Evolutionary conservation across 2,797 vertebrate genomes (phyloP).

Genomic region (Chlorospingus flavigularis): DNA sequence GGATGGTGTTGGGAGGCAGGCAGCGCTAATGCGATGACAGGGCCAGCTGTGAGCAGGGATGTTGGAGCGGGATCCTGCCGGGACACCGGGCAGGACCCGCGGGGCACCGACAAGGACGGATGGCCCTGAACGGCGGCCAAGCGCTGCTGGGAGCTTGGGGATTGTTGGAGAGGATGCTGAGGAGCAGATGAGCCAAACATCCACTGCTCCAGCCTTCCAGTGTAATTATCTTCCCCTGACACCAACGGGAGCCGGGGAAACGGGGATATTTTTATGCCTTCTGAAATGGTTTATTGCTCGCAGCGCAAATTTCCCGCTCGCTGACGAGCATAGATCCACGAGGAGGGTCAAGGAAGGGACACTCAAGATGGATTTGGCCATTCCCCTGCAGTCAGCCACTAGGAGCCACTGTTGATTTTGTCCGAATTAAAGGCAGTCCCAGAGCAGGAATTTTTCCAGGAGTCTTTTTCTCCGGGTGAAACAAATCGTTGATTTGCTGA

Average conservation of each 20-base stretch:
- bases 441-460: neutral
- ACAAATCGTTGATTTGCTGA: neutral
- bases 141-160: neutral
- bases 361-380: neutral
- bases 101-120: neutral
- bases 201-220: neutral
- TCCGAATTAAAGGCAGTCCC: neutral
- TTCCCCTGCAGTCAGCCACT: conserved; percentile 22
- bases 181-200: neutral
- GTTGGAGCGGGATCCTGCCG: neutral
- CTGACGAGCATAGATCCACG: neutral
- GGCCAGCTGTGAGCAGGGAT: neutral
- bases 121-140: neutral
- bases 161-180: neutral
- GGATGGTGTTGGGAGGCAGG: neutral
- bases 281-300: neutral
- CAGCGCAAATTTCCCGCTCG: neutral
- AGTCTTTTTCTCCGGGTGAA: neutral
- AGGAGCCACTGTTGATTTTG: conserved; percentile 57
- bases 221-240: neutral
- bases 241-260: neutral
- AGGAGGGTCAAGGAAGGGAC: neutral
- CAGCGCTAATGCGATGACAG: neutral
- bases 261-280: neutral
- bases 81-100: neutral